These are phyloP conservation scores for Engraulis encrasicolus DNA, from an alignment of 2,113 vertebrate genomes.

Conservation along the genomic window DNA sequence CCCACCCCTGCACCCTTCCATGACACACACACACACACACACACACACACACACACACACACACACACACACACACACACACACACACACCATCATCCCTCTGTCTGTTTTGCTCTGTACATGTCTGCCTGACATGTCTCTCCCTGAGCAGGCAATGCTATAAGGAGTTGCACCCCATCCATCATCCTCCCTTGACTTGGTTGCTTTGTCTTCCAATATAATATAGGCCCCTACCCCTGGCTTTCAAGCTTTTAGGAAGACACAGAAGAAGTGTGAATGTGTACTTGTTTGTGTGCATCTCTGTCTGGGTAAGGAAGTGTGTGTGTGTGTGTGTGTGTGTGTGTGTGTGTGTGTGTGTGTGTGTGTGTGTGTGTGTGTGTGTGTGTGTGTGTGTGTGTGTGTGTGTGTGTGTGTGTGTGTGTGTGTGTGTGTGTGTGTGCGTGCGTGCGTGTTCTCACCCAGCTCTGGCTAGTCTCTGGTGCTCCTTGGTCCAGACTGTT, in stretches of 20 bases:
- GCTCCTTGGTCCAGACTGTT: slow-evolving; percentile 87
- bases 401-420: too few relatives aligned
- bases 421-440: neutral
- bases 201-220: neutral
- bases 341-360: too few relatives aligned
- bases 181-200: neutral
- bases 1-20: too few relatives aligned
- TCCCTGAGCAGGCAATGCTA: neutral
- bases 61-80: neutral
- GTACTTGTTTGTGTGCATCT: too few relatives aligned
- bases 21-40: too few relatives aligned
- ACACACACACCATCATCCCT: neutral
- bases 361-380: slow-evolving; percentile 28
- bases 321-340: too few relatives aligned
- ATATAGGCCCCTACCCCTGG: too few relatives aligned
- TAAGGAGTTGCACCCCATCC: slow-evolving; percentile 10
- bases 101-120: neutral
- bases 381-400: slow-evolving; percentile 24
- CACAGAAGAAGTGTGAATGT: too few relatives aligned
- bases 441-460: slow-evolving; percentile 75
- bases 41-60: too few relatives aligned
- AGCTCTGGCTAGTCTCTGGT: slow-evolving; percentile 73
- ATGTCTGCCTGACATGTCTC: neutral
- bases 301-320: too few relatives aligned
- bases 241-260: neutral